Evolutionary conservation across 2,888 invertebrate genomes (phyloP).

Genomic region (Cataglyphis altisquamis): DNA sequence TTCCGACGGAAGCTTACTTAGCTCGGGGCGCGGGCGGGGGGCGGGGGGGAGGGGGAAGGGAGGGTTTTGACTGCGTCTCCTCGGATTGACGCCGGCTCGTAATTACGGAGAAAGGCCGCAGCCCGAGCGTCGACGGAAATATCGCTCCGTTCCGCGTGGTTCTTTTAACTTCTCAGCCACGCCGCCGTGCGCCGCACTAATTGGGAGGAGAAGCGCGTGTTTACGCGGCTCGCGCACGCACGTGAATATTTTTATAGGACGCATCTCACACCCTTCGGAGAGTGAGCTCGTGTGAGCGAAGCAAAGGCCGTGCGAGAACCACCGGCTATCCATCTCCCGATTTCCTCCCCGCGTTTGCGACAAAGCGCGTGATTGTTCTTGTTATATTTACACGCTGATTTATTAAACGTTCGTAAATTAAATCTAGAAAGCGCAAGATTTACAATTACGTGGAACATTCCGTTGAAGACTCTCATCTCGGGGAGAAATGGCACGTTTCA

Average conservation of each 20-base stretch:
- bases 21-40: neutral
- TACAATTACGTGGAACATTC: neutral
- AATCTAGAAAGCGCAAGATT: neutral
- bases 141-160: constrained; percentile 83
- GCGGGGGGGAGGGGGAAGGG: no score
- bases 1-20: constrained; percentile 65
- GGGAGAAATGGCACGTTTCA: no score
- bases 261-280: constrained; percentile 27
- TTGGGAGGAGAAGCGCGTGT: constrained; percentile 82
- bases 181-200: constrained; percentile 82
- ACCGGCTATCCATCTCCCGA: constrained; percentile 78
- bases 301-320: constrained; percentile 66
- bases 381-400: constrained; percentile 42
- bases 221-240: constrained; percentile 71
- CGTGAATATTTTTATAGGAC: constrained; percentile 84
- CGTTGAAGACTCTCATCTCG: no score
- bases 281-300: neutral
- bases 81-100: constrained; percentile 76
- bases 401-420: constrained; percentile 18
- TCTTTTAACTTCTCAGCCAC: constrained; percentile 77
- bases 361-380: constrained; percentile 67
- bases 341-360: constrained; percentile 38
- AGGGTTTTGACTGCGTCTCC: constrained; percentile 71
- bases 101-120: constrained; percentile 77
- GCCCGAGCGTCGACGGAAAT: constrained; percentile 84